These are phyloP conservation scores for Troilus luridus DNA, from an alignment of 2,888 invertebrate species.

Conservation along the genomic window DNA sequence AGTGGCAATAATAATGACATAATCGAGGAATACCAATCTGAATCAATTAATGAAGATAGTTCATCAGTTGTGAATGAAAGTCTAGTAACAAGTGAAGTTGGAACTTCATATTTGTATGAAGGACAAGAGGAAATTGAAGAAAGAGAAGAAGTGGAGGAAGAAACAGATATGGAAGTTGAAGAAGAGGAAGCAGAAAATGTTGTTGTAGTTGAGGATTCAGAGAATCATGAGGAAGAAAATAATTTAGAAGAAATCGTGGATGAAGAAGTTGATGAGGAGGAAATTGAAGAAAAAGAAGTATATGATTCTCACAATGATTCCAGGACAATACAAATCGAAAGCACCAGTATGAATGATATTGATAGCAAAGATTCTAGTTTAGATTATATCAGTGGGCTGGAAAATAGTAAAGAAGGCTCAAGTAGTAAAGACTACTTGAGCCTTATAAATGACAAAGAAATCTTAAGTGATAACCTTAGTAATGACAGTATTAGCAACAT, in stretches of 20 bases:
- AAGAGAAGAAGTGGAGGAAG: neutral
- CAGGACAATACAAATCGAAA: neutral
- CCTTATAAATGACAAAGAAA: constrained; percentile 40
- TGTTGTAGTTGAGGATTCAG: constrained; percentile 44
- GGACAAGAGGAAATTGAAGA: neutral
- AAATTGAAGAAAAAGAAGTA: neutral
- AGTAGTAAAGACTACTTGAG: constrained; percentile 46
- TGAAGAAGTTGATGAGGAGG: neutral
- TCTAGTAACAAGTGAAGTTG: neutral
- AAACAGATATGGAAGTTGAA: constrained; percentile 18
- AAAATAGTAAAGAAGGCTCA: constrained; percentile 35
- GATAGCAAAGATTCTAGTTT: constrained; percentile 50
- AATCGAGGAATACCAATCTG: neutral
- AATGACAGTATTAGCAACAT: constrained; percentile 15
- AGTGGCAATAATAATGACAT: neutral
- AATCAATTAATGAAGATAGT: constrained; percentile 37
- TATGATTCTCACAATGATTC: constrained; percentile 16
- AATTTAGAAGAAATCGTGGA: neutral
- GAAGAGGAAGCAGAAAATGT: constrained; percentile 20
- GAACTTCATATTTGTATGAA: neutral
- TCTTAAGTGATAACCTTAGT: constrained; percentile 29
- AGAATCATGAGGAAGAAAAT: constrained; percentile 17
- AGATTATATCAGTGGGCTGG: constrained; percentile 47
- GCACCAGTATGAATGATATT: constrained; percentile 23
- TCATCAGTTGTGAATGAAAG: constrained; percentile 39